Conservation (phyloP, 2,888 invertebrate genomes). For the Oconnorella tubifera region DNA sequence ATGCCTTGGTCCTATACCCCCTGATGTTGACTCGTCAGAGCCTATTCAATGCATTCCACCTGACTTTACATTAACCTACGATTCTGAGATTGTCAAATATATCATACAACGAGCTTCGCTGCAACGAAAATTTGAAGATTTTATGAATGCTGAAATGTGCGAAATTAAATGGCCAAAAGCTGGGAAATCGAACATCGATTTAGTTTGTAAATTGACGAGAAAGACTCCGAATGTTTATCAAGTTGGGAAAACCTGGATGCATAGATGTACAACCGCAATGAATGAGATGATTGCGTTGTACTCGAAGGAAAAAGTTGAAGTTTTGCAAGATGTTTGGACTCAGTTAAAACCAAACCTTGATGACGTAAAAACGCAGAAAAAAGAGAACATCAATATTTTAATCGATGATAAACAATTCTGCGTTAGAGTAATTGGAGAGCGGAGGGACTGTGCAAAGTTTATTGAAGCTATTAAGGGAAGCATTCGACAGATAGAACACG, state of each 20-base stretch:
- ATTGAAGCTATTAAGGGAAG: background rate
- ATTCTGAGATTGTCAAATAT: background rate
- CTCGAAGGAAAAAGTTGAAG: background rate
- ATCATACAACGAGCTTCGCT: background rate
- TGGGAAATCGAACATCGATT: background rate
- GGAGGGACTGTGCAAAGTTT: background rate
- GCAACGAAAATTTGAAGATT: too few relatives aligned
- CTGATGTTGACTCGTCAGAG: constrained; percentile 11
- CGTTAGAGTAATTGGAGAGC: constrained; percentile 5
- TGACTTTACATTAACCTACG: constrained; percentile 5
- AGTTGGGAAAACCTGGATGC: constrained; percentile 6
- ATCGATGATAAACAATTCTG: background rate
- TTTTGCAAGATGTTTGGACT: constrained; percentile 16
- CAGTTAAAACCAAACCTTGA: background rate
- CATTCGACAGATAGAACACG: background rate
- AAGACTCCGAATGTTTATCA: background rate
- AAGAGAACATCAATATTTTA: background rate
- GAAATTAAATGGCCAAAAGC: constrained; percentile 3
- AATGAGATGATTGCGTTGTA: background rate
- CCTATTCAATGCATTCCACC: constrained; percentile 14
- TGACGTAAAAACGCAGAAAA: too few relatives aligned
- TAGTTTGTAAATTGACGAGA: constrained; percentile 8
- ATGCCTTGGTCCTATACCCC: constrained; percentile 20
- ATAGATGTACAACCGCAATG: background rate
- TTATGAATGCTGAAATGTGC: constrained; percentile 1